Base-by-base conservation (phyloP, 2,888 invertebrate species). In the Macrosiphum euphorbiae region DNA sequence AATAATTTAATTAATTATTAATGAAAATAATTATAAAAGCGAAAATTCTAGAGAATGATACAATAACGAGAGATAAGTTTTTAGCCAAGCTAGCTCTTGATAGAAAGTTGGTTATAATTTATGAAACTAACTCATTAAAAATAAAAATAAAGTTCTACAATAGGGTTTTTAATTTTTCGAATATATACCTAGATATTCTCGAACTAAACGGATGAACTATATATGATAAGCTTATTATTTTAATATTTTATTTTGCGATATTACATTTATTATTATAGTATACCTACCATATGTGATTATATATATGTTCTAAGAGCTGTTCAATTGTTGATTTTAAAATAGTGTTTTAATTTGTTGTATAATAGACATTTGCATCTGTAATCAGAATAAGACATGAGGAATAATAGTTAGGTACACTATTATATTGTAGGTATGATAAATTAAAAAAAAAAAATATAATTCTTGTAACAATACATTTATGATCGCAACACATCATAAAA, bases 1-100 rank as follows among this genome's bases (percentile, higher is more conserved):
- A 78, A 78, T 88, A 35, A 88, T 52, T 50, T 52, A 88, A 88
- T 88, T 52, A 88, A 88, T 88, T 88, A 52, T 52, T 52, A 55
- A 88, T 52, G 88, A 88, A 35, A 88, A 88, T 52, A 88, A 88
- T 52, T 52, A 24, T 55, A 52, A 52, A 35, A 52, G 20, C 20
- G 52, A 52, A 52, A 35, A 50, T 24, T 88, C 52, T 55, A 52
- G 88, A 3, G 35, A 35, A 78, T 41, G 78, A 78, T 78, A 78
- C 35, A 78, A 78, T 78, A 78, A 78, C 8, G 35, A 78, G 20
- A 78, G 20, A 35, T 78, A 35, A 1, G 20, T 78, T 78, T 78
- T 78, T 20, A 78, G 35, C 20, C 35, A 78, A 78, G 35, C 16
- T n/a, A n/a, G n/a, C 20, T 35, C 35, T 41, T 35, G 8, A 35